Evolutionary conservation across 2,113 vertebrate genomes (phyloP).

Genomic region (Notarius lentiginosus): DNA sequence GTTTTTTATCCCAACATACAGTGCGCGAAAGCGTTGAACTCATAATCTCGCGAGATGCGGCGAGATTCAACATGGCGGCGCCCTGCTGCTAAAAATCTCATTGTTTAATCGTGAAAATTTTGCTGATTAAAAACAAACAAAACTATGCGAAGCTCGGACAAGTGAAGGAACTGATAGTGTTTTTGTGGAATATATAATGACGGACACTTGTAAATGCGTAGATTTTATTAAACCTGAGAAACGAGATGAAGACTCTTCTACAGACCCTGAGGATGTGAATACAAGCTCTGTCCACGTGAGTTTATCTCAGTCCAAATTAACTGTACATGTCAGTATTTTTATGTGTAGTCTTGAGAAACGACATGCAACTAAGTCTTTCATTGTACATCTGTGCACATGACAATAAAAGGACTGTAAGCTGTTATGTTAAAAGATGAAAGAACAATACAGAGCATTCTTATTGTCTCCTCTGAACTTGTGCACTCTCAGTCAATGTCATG

Average conservation of each 20-base stretch:
- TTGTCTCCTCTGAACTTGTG: too few species aligned
- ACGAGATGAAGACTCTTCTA: not conserved
- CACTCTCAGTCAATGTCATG: too few species aligned
- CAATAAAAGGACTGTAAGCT: too few species aligned
- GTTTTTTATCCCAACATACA: too few species aligned
- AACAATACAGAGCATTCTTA: too few species aligned
- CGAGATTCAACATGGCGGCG: not conserved
- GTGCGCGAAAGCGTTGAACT: too few species aligned
- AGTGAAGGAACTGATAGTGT: not conserved
- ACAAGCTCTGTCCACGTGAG: not conserved
- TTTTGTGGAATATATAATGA: not conserved
- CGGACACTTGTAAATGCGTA: not conserved
- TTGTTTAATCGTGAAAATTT: not conserved
- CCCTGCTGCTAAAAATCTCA: not conserved
- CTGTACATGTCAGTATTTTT: too few species aligned
- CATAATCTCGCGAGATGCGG: not conserved
- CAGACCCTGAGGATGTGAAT: not conserved
- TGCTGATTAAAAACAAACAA: not conserved
- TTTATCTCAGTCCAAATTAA: too few species aligned
- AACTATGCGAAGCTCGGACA: not conserved
- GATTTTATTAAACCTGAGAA: not conserved
- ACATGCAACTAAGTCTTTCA: too few species aligned
- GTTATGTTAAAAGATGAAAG: too few species aligned
- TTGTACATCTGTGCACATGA: too few species aligned
- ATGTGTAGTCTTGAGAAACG: too few species aligned